Evolutionary conservation across 2,888 invertebrate species (phyloP), one percentile per base, ranked within the genome.

Genomic region (Epinotia demarniana): DNA sequence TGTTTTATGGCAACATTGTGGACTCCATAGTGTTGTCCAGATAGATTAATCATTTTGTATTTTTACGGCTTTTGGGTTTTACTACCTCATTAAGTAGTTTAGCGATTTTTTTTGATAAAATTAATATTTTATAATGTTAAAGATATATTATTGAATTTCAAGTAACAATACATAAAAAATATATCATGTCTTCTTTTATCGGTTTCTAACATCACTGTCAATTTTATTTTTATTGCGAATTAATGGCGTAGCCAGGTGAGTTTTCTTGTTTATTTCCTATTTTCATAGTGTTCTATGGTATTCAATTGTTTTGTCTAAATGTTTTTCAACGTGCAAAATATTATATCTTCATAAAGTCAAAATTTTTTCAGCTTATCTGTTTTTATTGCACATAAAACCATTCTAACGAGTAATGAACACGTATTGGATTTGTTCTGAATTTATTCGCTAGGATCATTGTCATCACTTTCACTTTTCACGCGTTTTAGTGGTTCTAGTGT

Each of bases 191-290:
- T 39, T 27, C 3, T 27, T 71, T 53, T 19, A 55, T 16, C 75
- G 64, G 53, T 75, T 71, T 71, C 19, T 8, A 27, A 12, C 72
- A 72, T 39, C 72, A 63, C 76, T 72, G 64, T 64, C 72, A 82
- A 87, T 87, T 92, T 92, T 92, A 92, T 93, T 93, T 93, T 93
- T 94, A 93, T 90, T 94, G 91, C 93, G 93, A 93, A 94, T 92
- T 92, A 94, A 94, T 94, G 94, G 94, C 94, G 93, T 94, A 94
- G 94, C 93, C 92, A 93, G 93, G 94, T 94, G 90, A 93, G 94
- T 91, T 92, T 92, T 89, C 91, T 93, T 93, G 92, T 93, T 93
- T 93, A 91, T 94, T 92, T 93, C 92, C 87, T 90, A 89, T 89
- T 72, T 93, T 92, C 90, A 88, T 90, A 86, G 87, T 87, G 91